Conservation (phyloP, 2,888 invertebrate genomes). For the Resseliella maxima region DNA sequence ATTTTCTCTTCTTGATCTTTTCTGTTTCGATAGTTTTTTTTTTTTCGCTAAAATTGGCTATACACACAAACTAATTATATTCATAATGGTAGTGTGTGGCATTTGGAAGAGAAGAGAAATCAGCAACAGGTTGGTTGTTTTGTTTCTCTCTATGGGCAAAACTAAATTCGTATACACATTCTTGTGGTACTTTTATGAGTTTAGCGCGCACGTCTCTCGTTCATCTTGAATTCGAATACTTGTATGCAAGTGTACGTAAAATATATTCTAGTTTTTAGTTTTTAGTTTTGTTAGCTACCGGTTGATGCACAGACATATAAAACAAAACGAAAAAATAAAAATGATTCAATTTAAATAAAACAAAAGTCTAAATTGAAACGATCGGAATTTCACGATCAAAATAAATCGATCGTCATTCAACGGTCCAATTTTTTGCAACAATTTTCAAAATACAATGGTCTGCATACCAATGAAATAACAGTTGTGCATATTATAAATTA, state of each 20-base stretch:
- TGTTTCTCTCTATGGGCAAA: not conserved
- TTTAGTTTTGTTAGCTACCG: not conserved
- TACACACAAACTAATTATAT: not conserved
- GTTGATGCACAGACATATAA: not conserved
- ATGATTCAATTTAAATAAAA: not conserved
- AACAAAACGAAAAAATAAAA: not conserved
- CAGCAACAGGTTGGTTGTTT: constrained; percentile 34
- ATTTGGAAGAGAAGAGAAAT: not conserved
- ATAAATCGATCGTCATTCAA: not conserved
- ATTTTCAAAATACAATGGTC: not conserved
- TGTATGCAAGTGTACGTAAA: not conserved
- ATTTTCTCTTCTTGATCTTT: no score
- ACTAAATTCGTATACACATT: not conserved
- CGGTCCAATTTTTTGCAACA: not conserved
- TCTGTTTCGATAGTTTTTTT: no score
- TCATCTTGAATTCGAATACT: not conserved
- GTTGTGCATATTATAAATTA: not conserved
- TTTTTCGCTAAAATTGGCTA: not conserved
- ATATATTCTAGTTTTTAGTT: not conserved
- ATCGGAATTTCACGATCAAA: constrained; percentile 14
- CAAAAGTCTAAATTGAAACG: not conserved
- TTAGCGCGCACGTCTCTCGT: not conserved
- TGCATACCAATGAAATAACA: not conserved
- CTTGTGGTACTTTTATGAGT: not conserved
- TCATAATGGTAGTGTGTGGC: not conserved